Conservation (phyloP, 2,888 invertebrate species). For the Phlogophora meticulosa region DNA sequence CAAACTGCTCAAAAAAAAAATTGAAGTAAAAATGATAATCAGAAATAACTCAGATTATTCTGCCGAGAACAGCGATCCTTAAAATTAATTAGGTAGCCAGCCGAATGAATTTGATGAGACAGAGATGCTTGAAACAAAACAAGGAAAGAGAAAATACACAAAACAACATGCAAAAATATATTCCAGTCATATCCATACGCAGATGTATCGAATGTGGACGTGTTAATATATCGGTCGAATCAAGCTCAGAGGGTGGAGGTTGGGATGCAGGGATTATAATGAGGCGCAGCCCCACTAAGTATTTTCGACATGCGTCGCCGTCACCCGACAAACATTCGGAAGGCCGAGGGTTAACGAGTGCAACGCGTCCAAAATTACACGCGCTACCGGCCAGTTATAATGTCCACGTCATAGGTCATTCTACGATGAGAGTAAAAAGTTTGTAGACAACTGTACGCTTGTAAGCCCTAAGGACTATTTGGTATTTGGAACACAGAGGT, state of each 20-base stretch:
- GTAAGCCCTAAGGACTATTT: conserved; percentile 17
- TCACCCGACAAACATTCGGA: conserved; percentile 89
- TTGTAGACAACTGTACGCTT: conserved; percentile 33
- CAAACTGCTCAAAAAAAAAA: not conserved
- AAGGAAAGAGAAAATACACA: conserved; percentile 2
- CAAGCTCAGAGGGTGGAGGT: conserved; percentile 76
- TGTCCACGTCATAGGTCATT: conserved; percentile 73
- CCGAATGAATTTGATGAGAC: not conserved
- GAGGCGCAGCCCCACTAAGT: conserved; percentile 90
- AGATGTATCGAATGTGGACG: conserved; percentile 76
- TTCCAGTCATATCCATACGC: conserved; percentile 72
- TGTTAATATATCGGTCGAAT: conserved; percentile 89
- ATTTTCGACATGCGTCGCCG: conserved; percentile 91
- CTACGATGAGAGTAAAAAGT: conserved; percentile 48
- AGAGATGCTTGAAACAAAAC: conserved; percentile 14
- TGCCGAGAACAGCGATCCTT: not conserved
- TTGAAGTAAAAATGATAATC: not conserved
- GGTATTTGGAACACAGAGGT: not conserved
- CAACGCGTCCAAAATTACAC: conserved; percentile 81
- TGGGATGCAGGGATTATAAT: conserved; percentile 89
- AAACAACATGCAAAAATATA: conserved; percentile 31
- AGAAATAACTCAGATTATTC: too few species aligned
- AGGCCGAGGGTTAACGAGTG: conserved; percentile 82
- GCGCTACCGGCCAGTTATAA: conserved; percentile 75
- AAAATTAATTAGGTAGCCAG: not conserved